phyloP scores from a whole-genome alignment of 37 sponge, comb jelly and placozoan genomes.

The Hexactinellida sp. region DNA sequence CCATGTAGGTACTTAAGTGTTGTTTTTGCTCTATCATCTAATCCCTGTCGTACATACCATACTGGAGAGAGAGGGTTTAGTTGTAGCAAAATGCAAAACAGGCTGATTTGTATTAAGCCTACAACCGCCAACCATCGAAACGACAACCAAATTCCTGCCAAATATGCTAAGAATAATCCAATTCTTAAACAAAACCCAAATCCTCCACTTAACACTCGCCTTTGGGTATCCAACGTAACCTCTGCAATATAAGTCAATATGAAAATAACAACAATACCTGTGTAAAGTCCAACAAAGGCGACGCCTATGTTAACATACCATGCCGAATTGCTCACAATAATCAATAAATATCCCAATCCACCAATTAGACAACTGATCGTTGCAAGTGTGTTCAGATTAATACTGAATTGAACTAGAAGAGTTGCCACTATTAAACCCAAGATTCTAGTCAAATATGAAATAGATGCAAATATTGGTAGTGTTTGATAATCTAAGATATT shows the following conservation, averaged over 20 bases:
- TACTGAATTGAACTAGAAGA: not conserved
- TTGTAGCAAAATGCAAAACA: not conserved
- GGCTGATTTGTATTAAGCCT: not conserved
- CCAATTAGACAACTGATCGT: not conserved
- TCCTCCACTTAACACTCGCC: not conserved
- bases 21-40: not conserved
- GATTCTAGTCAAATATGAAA: not conserved
- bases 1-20: not conserved
- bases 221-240: not conserved
- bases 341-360: not conserved
- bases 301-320: not conserved
- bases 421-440: not conserved
- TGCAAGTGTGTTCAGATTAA: not conserved
- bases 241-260: not conserved
- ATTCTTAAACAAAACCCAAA: not conserved
- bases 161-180: not conserved
- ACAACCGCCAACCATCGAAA: not conserved
- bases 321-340: not conserved
- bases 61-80: not conserved
- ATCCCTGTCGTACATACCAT: not conserved
- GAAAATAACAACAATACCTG: not conserved
- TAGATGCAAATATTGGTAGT: not conserved
- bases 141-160: not conserved
- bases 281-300: not conserved
- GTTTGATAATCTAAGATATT: not conserved